Base-by-base conservation (phyloP, 2,888 invertebrate genomes). In the Sinohyriopsis cumingii region DNA sequence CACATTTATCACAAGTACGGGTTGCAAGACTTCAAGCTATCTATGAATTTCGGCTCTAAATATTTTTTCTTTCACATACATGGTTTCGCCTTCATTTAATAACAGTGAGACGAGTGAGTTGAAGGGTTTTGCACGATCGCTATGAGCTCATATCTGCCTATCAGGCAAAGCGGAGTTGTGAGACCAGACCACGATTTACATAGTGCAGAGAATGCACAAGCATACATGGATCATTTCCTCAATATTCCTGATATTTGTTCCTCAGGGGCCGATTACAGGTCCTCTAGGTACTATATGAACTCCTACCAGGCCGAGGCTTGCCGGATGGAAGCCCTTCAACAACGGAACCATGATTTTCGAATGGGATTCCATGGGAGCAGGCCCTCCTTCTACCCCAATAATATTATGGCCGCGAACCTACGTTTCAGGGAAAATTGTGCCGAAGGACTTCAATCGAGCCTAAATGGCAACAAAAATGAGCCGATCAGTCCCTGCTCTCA, bases 161-260 rank as follows among this genome's bases (percentile, higher is more conserved):
- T 87, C 68, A 81, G 86, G 55, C 87, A 85, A 72, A 75, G 79
- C 59, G 82, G 65, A 75, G 81, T 76, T 67, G 75, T 75, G 68
- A 72, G 75, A 68, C 72, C 77, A 60, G 77, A 79, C 53, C 75
- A 86, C 68, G 82, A 82, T 57, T 75, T 83, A 65, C 84, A 84
- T 68, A 76, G 77, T 56, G 78, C 82, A 60, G 84, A 83, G 78
- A 78, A 80, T 78, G 75, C 83, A 25, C 68, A 74, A 69, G 76
- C 79, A 66, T 86, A 87, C 74, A 87, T 87, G 87, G 87, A 87
- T 73, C 87, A 87, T 76, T 87, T 87, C 76, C 81, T 87, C 63
- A 87, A 87, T 72, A 87, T 87, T 72, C 87, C 87, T 24, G 86
- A 87, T 70, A 86, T 87, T 63, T 87, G 87, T 75, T 85, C 87